Percentiles rank a stretch among this genome's conserved stretches.
These are phyloP conservation scores for Adrianichthys oophorus DNA, from an alignment of 2,797 vertebrate genomes.

Conservation along the genomic window DNA sequence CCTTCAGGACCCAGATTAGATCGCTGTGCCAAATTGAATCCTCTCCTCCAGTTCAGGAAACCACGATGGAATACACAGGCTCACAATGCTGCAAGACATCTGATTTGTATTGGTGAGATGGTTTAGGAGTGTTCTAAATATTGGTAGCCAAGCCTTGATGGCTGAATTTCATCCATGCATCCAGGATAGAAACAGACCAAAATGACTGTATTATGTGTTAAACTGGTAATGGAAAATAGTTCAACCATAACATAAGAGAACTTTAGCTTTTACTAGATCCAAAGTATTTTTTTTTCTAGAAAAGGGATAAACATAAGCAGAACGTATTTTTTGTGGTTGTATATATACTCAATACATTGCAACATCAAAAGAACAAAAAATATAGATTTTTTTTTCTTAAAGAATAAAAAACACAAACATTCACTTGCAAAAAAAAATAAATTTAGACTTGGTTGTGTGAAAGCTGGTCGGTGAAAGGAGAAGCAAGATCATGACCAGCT, in stretches of 20 bases:
- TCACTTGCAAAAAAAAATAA: slow-evolving; percentile 45
- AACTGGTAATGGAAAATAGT: too few relatives aligned
- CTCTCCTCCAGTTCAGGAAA: slow-evolving; percentile 48
- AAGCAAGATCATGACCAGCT: slow-evolving; percentile 9
- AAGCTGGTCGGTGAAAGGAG: slow-evolving; percentile 36
- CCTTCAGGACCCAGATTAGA: slow-evolving; percentile 74
- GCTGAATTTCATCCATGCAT: slow-evolving; percentile 14
- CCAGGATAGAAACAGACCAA: too few relatives aligned
- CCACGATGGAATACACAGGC: slow-evolving; percentile 60
- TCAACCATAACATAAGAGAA: too few relatives aligned
- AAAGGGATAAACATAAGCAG: too few relatives aligned
- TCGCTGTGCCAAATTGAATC: slow-evolving; percentile 79
- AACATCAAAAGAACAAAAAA: too few relatives aligned
- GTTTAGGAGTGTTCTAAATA: slow-evolving; percentile 16
- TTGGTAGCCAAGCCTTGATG: slow-evolving; percentile 26
- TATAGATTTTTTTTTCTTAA: slow-evolving; percentile 1
- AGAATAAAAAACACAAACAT: slow-evolving; percentile 10
- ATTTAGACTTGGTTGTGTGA: slow-evolving; percentile 11
- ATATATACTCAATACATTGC: too few relatives aligned
- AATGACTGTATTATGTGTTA: too few relatives aligned
- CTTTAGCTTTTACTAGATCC: too few relatives aligned
- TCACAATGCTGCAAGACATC: slow-evolving; percentile 55
- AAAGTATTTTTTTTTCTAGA: too few relatives aligned
- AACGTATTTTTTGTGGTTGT: too few relatives aligned
- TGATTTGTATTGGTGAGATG: slow-evolving; percentile 51